Percentiles rank a stretch among this genome's conserved stretches.
These are phyloP conservation scores for Oncorhynchus masou DNA, from an alignment of 2,113 vertebrate species.

Conservation along the genomic window DNA sequence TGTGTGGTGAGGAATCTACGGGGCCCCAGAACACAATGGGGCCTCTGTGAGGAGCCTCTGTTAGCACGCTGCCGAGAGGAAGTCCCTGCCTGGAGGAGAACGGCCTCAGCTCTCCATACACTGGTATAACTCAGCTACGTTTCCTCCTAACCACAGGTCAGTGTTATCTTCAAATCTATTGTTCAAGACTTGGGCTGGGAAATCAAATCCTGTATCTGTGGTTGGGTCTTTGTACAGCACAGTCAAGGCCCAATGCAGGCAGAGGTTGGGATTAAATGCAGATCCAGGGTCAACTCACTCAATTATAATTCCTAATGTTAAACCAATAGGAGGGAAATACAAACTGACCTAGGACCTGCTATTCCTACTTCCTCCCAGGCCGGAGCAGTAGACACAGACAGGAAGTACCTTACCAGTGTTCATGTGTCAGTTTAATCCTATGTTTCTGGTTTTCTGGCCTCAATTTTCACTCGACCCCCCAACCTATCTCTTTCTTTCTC, in stretches of 20 bases:
- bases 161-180: neutral
- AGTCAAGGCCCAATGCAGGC: neutral
- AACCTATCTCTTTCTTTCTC: conserved; percentile 14
- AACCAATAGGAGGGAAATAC: neutral
- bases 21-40: conserved; percentile 71
- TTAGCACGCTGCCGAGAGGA: conserved; percentile 68
- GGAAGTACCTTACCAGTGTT: conserved; percentile 18
- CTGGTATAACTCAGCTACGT: conserved; percentile 5
- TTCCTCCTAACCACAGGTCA: neutral
- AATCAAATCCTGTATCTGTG: neutral
- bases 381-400: conserved; percentile 22
- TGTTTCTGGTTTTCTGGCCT: conserved; percentile 26
- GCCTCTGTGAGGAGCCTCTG: conserved; percentile 71
- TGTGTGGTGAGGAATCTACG: conserved; percentile 56
- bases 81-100: conserved; percentile 59
- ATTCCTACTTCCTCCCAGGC: neutral
- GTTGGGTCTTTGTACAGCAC: neutral
- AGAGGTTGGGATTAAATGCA: neutral
- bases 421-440: conserved; percentile 24
- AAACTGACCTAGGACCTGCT: neutral
- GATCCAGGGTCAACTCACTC: neutral
- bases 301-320: neutral
- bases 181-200: neutral
- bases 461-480: conserved; percentile 25
- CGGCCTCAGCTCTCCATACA: conserved; percentile 49